Evolutionary conservation across 2,113 vertebrate species (phyloP).

Genomic region (Tautogolabrus adspersus): DNA sequence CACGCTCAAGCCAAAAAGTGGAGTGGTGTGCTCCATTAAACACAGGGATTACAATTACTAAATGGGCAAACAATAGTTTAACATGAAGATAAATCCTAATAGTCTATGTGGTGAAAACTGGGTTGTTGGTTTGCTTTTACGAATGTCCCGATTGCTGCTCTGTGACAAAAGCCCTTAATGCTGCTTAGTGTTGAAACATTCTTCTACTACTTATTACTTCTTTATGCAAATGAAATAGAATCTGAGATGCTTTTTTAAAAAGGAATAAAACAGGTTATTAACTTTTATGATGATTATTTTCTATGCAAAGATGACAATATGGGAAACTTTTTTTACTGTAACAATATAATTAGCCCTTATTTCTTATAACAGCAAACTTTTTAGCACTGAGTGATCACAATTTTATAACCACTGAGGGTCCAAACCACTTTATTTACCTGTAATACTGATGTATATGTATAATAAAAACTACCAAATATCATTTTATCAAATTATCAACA

Average conservation of each 20-base stretch:
- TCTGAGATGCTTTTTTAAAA: background rate
- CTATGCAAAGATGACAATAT: background rate
- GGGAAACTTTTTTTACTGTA: background rate
- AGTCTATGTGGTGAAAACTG: background rate
- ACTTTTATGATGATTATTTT: background rate
- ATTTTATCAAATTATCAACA: too few relatives aligned
- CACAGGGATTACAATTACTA: constrained; percentile 56
- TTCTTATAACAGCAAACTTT: too few relatives aligned
- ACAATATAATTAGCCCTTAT: background rate
- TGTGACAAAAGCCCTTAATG: background rate
- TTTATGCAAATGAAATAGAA: background rate
- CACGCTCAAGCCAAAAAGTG: constrained; percentile 85
- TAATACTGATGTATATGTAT: background rate
- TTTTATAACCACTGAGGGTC: background rate
- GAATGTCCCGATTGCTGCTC: background rate
- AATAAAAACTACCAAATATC: too few relatives aligned
- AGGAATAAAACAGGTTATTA: too few relatives aligned
- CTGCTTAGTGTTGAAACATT: background rate
- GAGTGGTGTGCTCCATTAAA: constrained; percentile 87
- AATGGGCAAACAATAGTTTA: background rate
- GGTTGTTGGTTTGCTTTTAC: background rate
- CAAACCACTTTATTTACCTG: background rate
- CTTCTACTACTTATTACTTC: background rate
- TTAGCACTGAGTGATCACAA: background rate
- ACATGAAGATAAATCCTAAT: background rate